phyloP scores from a whole-genome alignment of 2,113 vertebrate species.

The Coptodon rendalli region DNA sequence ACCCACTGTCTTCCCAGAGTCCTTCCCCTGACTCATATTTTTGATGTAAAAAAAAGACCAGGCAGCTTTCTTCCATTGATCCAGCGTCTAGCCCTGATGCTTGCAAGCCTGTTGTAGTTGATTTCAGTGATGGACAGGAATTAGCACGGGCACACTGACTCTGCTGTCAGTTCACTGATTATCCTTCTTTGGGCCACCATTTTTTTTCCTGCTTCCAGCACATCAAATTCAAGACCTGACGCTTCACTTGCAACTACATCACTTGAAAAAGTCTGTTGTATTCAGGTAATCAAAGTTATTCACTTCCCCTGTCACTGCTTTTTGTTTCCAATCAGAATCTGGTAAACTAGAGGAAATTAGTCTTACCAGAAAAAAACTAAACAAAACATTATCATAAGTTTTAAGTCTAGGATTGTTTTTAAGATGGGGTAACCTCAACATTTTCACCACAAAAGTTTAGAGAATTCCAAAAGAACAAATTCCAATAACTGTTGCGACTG shows the following conservation, averaged over 20 bases:
- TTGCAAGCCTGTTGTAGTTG: neutral
- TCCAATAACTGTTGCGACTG: neutral
- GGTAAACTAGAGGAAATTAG: neutral
- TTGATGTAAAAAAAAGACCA: neutral
- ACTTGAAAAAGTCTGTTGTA: neutral
- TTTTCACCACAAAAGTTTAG: neutral
- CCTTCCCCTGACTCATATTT: neutral
- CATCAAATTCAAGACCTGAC: fast-evolving
- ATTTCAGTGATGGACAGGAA: neutral
- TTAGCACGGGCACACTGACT: neutral
- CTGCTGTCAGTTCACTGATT: neutral
- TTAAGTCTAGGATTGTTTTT: neutral
- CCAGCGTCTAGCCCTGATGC: neutral
- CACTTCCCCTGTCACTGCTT: neutral
- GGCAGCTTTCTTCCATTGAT: neutral
- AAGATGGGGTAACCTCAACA: fast-evolving
- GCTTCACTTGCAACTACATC: neutral
- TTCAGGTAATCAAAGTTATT: neutral
- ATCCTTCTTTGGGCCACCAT: neutral
- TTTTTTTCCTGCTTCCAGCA: neutral
- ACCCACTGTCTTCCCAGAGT: neutral
- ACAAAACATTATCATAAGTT: neutral
- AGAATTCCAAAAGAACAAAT: neutral
- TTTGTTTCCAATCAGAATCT: neutral
- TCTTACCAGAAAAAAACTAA: fast-evolving